Percentiles rank a stretch among this genome's conserved stretches.
These are phyloP conservation scores for Lottia gigantea DNA, from an alignment of 2,888 invertebrate species.

Conservation along the genomic window DNA sequence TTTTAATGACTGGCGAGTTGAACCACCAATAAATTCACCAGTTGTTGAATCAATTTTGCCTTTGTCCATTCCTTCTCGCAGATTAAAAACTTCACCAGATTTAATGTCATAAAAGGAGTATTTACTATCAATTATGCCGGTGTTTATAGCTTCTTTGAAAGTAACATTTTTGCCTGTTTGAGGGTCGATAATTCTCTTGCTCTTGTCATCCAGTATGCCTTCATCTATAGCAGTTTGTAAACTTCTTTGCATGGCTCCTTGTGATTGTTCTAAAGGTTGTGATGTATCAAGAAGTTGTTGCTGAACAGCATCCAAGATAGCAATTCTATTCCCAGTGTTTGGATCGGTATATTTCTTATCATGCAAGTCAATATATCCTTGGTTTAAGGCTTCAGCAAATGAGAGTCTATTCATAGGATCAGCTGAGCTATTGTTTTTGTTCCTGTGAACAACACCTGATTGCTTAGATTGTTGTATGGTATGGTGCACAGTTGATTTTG, in stretches of 20 bases:
- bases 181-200: conserved; percentile 84
- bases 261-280: conserved; percentile 16
- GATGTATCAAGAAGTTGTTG: conserved; percentile 47
- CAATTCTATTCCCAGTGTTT: conserved; percentile 79
- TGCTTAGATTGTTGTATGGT: conserved; percentile 17
- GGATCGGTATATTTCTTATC: conserved; percentile 65
- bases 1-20: conserved; percentile 77
- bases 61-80: conserved; percentile 71
- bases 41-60: conserved; percentile 76
- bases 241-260: conserved; percentile 31
- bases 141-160: conserved; percentile 54
- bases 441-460: conserved; percentile 30
- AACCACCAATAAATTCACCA: conserved; percentile 80
- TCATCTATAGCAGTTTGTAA: conserved; percentile 77
- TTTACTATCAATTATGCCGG: conserved; percentile 49
- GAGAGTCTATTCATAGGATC: conserved; percentile 46
- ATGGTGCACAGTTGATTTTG: conserved; percentile 5
- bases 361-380: conserved; percentile 78
- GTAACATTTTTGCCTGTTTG: conserved; percentile 80
- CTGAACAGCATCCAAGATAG: conserved; percentile 87
- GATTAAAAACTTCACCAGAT: conserved; percentile 78
- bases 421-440: conserved; percentile 22
- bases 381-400: conserved; percentile 80
- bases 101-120: conserved; percentile 54
- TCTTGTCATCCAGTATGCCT: conserved; percentile 83